Conservation (phyloP, 1,140 invertebrate species). For the Prorops nasuta region DNA sequence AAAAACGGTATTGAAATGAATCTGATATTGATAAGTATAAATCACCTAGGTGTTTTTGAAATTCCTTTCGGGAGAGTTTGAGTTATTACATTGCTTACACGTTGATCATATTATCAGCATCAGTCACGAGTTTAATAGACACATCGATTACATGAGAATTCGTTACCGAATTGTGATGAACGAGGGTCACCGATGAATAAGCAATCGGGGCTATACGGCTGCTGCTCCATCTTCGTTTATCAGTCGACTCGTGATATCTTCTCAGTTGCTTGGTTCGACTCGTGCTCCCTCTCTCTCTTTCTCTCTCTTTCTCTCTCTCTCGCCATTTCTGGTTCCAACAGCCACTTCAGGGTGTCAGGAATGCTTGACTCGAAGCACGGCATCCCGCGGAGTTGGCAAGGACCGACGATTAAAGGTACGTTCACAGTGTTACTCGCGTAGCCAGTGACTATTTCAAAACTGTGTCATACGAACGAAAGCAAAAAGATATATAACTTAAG, state of each 20-base stretch:
- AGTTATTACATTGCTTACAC: too few relatives aligned
- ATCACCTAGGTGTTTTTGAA: too few relatives aligned
- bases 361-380: constrained; percentile 31
- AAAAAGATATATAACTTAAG: too few relatives aligned
- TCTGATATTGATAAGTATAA: too few relatives aligned
- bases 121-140: too few relatives aligned
- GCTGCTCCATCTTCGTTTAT: constrained; percentile 12
- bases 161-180: constrained; percentile 12
- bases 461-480: too few relatives aligned
- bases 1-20: too few relatives aligned
- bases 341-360: constrained; percentile 36
- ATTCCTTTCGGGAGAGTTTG: too few relatives aligned
- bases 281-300: constrained; percentile 10
- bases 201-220: neutral
- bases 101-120: too few relatives aligned
- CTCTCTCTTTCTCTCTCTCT: constrained; percentile 15
- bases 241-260: constrained; percentile 23
- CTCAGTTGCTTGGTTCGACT: constrained; percentile 7
- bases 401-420: constrained; percentile 25
- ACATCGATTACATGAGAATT: too few relatives aligned
- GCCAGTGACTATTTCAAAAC: too few relatives aligned
- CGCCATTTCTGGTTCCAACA: constrained; percentile 35
- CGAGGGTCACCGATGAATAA: constrained; percentile 2
- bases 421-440: constrained; percentile 17
- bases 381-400: constrained; percentile 33